These are phyloP conservation scores for Hypothenemus hampei DNA, from an alignment of 1,140 invertebrate genomes.

Conservation along the genomic window DNA sequence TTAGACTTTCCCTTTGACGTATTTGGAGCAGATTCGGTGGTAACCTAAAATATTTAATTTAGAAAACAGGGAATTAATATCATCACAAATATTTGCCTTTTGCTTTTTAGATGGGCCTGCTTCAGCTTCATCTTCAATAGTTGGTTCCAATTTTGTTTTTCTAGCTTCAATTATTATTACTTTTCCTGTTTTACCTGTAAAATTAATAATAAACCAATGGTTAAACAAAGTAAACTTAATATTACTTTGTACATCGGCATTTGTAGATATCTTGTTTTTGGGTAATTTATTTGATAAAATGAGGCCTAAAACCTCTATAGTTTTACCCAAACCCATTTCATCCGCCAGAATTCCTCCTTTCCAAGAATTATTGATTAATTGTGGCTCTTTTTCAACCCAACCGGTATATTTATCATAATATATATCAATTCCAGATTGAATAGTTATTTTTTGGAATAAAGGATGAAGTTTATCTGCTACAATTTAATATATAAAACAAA, in stretches of 20 bases:
- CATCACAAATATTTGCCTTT: background rate
- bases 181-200: background rate
- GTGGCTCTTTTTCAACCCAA: conserved; percentile 42
- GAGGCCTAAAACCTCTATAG: conserved; percentile 69
- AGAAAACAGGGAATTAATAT: background rate
- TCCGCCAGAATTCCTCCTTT: conserved; percentile 77
- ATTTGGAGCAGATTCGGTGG: background rate
- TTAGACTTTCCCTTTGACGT: conserved; percentile 24
- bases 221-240: background rate
- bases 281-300: conserved; percentile 47
- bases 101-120: too few species aligned
- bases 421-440: conserved; percentile 42
- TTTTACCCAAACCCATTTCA: conserved; percentile 83
- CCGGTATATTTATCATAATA: conserved; percentile 55
- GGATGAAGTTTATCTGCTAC: conserved; percentile 42
- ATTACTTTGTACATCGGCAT: background rate
- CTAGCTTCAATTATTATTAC: background rate
- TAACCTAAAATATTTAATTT: background rate
- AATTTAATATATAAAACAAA: too few species aligned
- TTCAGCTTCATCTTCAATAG: background rate
- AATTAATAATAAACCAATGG: background rate
- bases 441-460: conserved; percentile 42
- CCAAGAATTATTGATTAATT: conserved; percentile 39
- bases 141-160: background rate
- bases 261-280: background rate